Evolutionary conservation across 2,888 invertebrate species (phyloP).

Genomic region (Xylophagus ater): DNA sequence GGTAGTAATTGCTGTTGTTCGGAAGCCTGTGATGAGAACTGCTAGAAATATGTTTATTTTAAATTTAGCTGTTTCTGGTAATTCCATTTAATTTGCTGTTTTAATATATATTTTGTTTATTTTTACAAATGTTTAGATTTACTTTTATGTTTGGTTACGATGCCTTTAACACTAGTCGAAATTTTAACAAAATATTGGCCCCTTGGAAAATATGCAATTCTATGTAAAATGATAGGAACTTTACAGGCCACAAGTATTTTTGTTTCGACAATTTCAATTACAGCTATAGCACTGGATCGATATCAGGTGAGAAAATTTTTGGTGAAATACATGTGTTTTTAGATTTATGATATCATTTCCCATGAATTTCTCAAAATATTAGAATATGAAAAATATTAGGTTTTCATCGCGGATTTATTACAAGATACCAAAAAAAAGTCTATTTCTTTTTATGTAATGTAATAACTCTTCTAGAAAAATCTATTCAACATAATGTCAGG

Average conservation of each 20-base stretch:
- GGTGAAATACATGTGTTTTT: too few relatives aligned
- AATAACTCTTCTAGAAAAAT: too few relatives aligned
- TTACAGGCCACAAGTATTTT: constrained; percentile 85
- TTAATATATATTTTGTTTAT: background rate
- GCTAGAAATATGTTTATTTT: constrained; percentile 88
- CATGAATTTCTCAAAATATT: too few relatives aligned
- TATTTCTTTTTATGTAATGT: too few relatives aligned
- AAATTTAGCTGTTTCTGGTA: constrained; percentile 67
- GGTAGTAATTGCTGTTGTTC: constrained; percentile 65
- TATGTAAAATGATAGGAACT: constrained; percentile 78
- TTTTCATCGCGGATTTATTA: too few relatives aligned
- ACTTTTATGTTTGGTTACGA: constrained; percentile 76
- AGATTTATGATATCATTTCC: too few relatives aligned
- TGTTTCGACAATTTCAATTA: constrained; percentile 87
- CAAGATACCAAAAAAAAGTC: too few relatives aligned
- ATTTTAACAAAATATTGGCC: constrained; percentile 79
- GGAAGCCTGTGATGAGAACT: constrained; percentile 82
- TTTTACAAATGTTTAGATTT: constrained; percentile 45
- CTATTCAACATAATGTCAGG: too few relatives aligned
- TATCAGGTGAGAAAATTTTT: constrained; percentile 52
- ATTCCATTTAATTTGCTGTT: constrained; percentile 15
- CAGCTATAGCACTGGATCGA: constrained; percentile 78
- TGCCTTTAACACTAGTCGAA: constrained; percentile 81
- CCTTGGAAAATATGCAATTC: constrained; percentile 55
- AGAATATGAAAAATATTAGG: too few relatives aligned